These are phyloP conservation scores for Echinops telfairi DNA, from an alignment of 2,113 vertebrate genomes.

Conservation along the genomic window DNA sequence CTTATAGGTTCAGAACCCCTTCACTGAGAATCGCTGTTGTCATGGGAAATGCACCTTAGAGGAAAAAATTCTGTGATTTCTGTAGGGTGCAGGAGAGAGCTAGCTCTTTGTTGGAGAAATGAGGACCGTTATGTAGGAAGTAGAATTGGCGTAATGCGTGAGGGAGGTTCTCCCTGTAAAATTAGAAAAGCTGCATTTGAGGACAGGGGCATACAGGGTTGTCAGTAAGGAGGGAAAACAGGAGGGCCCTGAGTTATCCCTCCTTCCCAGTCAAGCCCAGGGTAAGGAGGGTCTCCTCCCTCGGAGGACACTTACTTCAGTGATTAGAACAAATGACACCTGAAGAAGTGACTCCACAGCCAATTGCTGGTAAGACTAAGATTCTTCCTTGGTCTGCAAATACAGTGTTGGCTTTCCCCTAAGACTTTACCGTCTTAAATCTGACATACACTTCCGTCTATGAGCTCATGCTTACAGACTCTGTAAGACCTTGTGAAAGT, in stretches of 20 bases:
- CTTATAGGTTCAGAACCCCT: not conserved
- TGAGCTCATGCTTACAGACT: not conserved
- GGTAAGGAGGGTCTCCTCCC: not conserved
- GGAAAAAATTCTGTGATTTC: not conserved
- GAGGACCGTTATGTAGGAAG: accelerated
- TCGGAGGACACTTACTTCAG: not conserved
- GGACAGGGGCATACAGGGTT: not conserved
- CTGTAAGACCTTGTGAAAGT: not conserved
- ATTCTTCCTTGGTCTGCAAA: not conserved
- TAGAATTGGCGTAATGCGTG: not conserved
- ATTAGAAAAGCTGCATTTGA: constrained; percentile 3
- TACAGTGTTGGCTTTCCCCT: not conserved
- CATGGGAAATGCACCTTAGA: constrained; percentile 1
- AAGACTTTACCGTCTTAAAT: not conserved
- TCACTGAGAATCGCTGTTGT: not conserved
- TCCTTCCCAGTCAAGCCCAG: not conserved
- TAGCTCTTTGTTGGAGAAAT: not conserved
- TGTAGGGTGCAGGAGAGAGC: not conserved
- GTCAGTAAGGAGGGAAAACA: too few relatives aligned
- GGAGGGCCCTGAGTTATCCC: not conserved
- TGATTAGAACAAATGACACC: not conserved
- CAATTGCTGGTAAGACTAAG: not conserved
- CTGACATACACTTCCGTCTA: not conserved
- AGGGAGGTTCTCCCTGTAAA: not conserved
- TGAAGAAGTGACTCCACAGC: not conserved